phyloP scores from a whole-genome alignment of 2,797 vertebrate genomes.

The Chloroceryle inda region DNA sequence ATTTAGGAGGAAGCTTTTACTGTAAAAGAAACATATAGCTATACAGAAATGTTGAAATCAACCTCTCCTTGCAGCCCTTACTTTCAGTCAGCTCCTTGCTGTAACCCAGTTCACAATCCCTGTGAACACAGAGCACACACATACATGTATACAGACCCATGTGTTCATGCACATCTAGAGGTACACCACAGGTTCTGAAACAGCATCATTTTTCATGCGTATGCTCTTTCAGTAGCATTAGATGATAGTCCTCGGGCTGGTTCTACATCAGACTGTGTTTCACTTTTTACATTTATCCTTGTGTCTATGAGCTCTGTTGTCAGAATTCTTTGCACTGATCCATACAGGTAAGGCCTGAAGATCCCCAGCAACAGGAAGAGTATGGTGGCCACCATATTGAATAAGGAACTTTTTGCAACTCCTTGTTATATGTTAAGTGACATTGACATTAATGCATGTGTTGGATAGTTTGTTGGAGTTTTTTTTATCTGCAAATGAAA shows the following conservation, averaged over 20 bases:
- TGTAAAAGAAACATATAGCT: not conserved
- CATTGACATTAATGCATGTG: not conserved
- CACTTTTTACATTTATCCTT: not conserved
- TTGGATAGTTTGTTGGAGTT: not conserved
- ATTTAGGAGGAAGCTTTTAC: not conserved
- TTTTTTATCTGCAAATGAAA: constrained; percentile 28
- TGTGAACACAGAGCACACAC: not conserved
- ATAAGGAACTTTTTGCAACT: not conserved
- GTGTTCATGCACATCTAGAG: not conserved
- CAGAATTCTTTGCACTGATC: not conserved
- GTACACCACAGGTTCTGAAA: not conserved
- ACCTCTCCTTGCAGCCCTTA: not conserved
- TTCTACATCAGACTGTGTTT: not conserved
- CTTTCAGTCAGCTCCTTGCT: not conserved
- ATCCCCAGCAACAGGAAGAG: not conserved
- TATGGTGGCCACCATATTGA: accelerated
- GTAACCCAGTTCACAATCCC: not conserved
- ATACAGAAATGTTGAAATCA: not conserved
- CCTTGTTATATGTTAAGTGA: not conserved
- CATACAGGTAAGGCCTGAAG: not conserved
- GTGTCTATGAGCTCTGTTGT: not conserved
- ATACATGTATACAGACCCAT: accelerated
- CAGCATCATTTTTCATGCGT: not conserved
- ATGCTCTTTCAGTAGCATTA: not conserved
- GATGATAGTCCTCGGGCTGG: not conserved